Evolutionary conservation across 1,140 invertebrate genomes (phyloP), one percentile per base, ranked within the genome.

Genomic region (Arion vulgaris): DNA sequence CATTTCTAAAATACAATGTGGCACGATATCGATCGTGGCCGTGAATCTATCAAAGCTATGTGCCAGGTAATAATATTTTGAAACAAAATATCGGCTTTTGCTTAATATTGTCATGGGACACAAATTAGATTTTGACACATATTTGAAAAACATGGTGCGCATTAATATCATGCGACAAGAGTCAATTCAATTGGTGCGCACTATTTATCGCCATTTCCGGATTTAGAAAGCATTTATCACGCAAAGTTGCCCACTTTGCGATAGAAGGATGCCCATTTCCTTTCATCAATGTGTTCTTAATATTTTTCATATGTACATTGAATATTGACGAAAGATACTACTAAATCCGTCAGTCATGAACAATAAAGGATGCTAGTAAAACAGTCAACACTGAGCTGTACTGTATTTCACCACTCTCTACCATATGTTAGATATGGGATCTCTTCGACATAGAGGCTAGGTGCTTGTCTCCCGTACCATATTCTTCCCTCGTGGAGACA

Each of bases 41-140:
- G 28, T 57, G 15, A 57, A 7, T 1, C 7, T 32, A 7, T 66
- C 17, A 28, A 28, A 13, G 62, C 62, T 5, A 66, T 34, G 62
- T 34, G 62, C n/a, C 62, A 66, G 62, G 62, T 66, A 66, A 66
- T 66, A 66, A 66, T 66, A 66, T 66, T 66, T 66, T 66, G 62
- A 66, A 66, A 66, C 62, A 66, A 32, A 66, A 66, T 66, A 66
- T 32, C n/a, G 17, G 62, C 62, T 66, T 32, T 66, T 66, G 62
- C 62, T 11, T 28, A 28, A 66, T 66, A 66, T 66, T 66, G 32
- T 28, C 62, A 66, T 5, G 62, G 28, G 17, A 66, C 62, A 32
- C 11, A 28, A 66, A 66, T 66, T 66, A 15, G 62, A 66, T 66
- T 66, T 66, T 66, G 62, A 28, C 62, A 66, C 62, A 66, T 13